Evolutionary conservation across 2,797 vertebrate species (phyloP).

Genomic region (Scomberomorus guttatus): DNA sequence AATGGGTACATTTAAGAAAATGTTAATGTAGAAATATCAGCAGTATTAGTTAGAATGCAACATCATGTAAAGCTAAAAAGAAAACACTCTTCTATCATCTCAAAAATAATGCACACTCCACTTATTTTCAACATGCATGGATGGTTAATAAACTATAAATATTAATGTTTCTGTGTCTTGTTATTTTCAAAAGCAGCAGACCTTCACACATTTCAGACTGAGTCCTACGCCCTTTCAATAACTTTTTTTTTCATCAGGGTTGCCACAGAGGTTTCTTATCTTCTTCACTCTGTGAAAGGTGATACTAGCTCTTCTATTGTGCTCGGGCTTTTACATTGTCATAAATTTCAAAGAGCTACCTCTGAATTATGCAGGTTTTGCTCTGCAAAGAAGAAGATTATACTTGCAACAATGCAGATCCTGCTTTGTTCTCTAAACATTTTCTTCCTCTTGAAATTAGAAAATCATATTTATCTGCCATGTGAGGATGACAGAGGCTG

Average conservation of each 20-base stretch:
- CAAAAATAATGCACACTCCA: not conserved
- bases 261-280: slow-evolving; percentile 26
- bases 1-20: not conserved
- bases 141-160: not conserved
- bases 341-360: slow-evolving; percentile 42
- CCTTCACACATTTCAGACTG: not conserved
- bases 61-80: not conserved
- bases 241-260: not conserved
- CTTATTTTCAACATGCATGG: not conserved
- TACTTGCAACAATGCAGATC: slow-evolving; percentile 22
- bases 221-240: slow-evolving; percentile 5
- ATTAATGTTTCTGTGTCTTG: not conserved
- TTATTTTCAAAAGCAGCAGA: not conserved
- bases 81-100: not conserved
- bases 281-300: slow-evolving; percentile 30
- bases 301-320: slow-evolving; percentile 19
- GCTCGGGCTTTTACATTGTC: slow-evolving; percentile 35
- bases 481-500: slow-evolving; percentile 11
- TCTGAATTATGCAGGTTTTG: slow-evolving; percentile 46
- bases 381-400: slow-evolving; percentile 47
- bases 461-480: slow-evolving; percentile 22
- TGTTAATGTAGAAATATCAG: too few species aligned
- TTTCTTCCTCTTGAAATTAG: slow-evolving; percentile 17
- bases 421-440: slow-evolving; percentile 48
- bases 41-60: not conserved